These are phyloP conservation scores for Gorsachius magnificus DNA, from an alignment of 2,797 vertebrate genomes.

Conservation along the genomic window DNA sequence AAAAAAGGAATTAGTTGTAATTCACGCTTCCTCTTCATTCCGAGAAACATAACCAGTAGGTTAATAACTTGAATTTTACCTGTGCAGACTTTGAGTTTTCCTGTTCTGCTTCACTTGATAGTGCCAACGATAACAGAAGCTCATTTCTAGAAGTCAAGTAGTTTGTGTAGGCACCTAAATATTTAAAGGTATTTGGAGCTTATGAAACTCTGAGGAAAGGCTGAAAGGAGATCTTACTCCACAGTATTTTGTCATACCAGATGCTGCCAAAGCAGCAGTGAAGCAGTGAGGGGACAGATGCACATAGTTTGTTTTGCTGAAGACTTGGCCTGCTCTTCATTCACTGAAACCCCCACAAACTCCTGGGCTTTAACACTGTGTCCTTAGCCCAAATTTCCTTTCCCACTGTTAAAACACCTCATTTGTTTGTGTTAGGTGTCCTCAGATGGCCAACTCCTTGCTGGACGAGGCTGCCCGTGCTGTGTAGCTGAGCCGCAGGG, in stretches of 20 bases:
- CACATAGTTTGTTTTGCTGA: background rate
- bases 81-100: background rate
- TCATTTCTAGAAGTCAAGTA: background rate
- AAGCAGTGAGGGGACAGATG: rapidly evolving
- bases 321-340: background rate
- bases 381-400: background rate
- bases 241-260: background rate
- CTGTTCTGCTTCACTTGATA: background rate
- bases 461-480: rapidly evolving
- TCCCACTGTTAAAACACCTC: background rate
- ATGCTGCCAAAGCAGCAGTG: rapidly evolving
- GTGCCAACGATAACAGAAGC: background rate
- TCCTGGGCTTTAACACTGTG: background rate
- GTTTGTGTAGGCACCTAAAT: background rate
- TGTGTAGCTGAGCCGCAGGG: rapidly evolving
- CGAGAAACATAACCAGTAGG: background rate
- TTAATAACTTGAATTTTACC: constrained; percentile 15
- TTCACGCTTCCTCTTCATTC: background rate
- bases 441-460: background rate
- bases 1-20: background rate
- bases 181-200: background rate
- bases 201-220: background rate
- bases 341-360: background rate
- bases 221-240: background rate
- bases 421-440: background rate